These are phyloP conservation scores for Mythimna lalbum DNA, from an alignment of 2,888 invertebrate species.

Conservation along the genomic window DNA sequence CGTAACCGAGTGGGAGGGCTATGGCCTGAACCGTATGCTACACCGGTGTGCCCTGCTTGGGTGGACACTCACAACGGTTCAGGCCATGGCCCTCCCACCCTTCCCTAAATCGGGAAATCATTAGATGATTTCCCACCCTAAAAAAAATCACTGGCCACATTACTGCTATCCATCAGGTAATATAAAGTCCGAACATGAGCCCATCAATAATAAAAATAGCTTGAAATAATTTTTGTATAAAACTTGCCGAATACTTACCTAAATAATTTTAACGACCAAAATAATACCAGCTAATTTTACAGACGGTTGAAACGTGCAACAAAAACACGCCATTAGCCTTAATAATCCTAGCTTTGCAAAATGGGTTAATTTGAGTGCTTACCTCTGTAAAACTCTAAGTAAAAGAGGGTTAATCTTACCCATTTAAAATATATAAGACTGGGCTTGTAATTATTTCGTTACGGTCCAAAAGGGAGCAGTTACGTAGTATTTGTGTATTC, in stretches of 20 bases:
- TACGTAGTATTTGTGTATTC: neutral
- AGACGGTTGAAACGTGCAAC: conserved; percentile 37
- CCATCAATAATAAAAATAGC: neutral
- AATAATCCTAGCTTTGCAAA: conserved; percentile 44
- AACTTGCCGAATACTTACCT: neutral
- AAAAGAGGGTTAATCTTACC: conserved; percentile 42
- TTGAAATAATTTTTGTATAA: neutral
- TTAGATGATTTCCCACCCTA: no score
- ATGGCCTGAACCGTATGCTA: no score
- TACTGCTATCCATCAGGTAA: neutral
- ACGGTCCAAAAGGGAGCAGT: conserved; percentile 16
- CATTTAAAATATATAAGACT: conserved; percentile 38
- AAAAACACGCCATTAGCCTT: conserved; percentile 42
- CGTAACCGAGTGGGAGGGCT: no score
- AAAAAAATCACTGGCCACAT: neutral
- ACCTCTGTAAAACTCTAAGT: conserved; percentile 21
- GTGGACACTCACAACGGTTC: no score
- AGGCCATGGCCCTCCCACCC: no score
- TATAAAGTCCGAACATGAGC: neutral
- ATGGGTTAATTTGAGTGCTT: conserved; percentile 53
- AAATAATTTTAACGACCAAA: conserved; percentile 5
- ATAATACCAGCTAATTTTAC: conserved; percentile 30
- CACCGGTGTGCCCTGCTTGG: no score
- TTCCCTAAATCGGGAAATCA: no score
- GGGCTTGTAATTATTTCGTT: conserved; percentile 19